Evolutionary conservation across 1,140 invertebrate species (phyloP).

Genomic region (Mya arenaria): DNA sequence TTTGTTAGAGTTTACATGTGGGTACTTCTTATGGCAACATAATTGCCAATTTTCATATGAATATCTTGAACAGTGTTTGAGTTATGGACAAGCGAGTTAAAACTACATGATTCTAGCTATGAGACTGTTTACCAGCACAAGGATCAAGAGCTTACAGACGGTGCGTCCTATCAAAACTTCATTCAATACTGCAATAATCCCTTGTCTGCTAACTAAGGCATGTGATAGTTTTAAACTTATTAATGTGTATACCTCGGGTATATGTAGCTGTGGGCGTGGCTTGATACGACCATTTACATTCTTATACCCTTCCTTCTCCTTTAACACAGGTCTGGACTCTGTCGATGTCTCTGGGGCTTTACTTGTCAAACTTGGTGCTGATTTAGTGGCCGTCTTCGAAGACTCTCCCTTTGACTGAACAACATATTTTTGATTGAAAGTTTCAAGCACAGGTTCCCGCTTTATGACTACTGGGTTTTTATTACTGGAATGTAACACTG

Average conservation of each 20-base stretch:
- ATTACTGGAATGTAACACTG: conserved; percentile 11
- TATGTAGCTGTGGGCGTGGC: conserved; percentile 17
- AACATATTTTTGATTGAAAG: conserved; percentile 21
- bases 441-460: conserved; percentile 39
- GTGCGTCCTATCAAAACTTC: no score
- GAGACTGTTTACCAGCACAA: background rate
- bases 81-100: background rate
- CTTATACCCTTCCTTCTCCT: conserved; percentile 28
- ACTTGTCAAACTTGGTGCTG: background rate
- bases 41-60: no score
- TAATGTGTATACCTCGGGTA: conserved; percentile 24
- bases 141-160: background rate
- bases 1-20: no score
- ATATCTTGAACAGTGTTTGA: no score
- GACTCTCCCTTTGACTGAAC: conserved; percentile 5
- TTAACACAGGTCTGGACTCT: conserved; percentile 23
- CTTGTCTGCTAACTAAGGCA: no score
- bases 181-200: no score
- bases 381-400: background rate
- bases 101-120: background rate
- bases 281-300: conserved; percentile 29
- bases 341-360: background rate
- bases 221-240: no score
- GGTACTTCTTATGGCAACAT: no score
- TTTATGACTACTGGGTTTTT: background rate